Evolutionary conservation across 1,140 invertebrate genomes (phyloP).

Genomic region (Eueides isabella): DNA sequence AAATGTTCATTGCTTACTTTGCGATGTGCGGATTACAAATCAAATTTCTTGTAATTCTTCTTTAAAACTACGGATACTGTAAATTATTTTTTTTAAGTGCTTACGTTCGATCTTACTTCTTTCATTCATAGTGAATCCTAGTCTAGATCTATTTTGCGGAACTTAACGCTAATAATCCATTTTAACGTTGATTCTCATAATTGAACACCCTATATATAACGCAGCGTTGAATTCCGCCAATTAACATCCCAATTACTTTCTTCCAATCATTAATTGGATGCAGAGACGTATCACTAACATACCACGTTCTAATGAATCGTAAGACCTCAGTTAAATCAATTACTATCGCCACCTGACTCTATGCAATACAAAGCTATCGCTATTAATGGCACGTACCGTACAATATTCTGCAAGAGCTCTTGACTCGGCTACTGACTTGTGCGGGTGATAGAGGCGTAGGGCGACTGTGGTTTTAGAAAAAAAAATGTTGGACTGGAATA

Average conservation of each 20-base stretch:
- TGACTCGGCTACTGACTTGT: slow-evolving; percentile 34
- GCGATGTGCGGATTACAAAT: no score
- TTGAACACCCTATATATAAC: no score
- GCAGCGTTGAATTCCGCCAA: neutral
- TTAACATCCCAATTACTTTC: neutral
- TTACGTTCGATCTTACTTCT: no score
- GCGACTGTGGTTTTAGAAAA: slow-evolving; percentile 4
- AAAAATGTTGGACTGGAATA: neutral
- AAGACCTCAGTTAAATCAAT: slow-evolving; percentile 18
- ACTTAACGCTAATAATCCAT: no score
- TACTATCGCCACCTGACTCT: slow-evolving; percentile 25
- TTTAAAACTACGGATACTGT: no score
- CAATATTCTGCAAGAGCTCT: slow-evolving; percentile 34
- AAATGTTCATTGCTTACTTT: no score
- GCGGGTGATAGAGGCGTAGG: slow-evolving; percentile 36
- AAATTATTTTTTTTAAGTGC: no score
- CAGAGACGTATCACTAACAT: neutral
- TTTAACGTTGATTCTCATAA: no score
- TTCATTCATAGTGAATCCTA: no score
- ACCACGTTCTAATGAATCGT: neutral
- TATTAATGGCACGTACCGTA: slow-evolving; percentile 26
- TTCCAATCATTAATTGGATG: neutral
- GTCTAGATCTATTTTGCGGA: no score
- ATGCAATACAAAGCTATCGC: slow-evolving; percentile 22
- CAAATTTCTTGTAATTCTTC: no score